A percentile compares a stretch with the other conserved stretches of the same genome.
Conservation (phyloP, 2,113 vertebrate species). For the Spizaetus ornatus region DNA sequence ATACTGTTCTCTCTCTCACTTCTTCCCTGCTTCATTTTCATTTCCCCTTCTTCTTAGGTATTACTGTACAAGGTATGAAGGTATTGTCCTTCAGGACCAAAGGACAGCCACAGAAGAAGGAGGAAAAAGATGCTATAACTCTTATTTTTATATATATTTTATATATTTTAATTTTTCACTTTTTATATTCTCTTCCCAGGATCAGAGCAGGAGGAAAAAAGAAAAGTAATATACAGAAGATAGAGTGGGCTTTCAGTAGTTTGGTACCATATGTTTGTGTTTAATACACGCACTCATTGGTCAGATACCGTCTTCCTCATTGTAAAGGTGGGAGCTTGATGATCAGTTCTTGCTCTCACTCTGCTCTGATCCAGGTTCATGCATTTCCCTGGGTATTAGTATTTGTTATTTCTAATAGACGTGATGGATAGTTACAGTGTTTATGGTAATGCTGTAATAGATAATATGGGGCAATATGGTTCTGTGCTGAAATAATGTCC, state of each 20-base stretch:
- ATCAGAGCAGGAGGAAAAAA: neutral
- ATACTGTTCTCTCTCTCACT: neutral
- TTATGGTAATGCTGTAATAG: neutral
- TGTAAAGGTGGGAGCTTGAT: neutral
- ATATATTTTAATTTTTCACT: neutral
- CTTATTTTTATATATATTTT: neutral
- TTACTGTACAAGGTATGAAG: neutral
- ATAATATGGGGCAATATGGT: neutral
- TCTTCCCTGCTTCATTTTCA: neutral
- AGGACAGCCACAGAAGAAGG: neutral
- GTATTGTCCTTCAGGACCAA: neutral
- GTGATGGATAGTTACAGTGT: neutral
- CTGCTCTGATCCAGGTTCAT: neutral
- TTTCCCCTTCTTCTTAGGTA: neutral
- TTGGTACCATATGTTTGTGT: neutral
- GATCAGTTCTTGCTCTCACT: neutral
- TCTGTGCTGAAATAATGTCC: neutral
- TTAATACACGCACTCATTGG: neutral
- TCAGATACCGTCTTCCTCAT: neutral
- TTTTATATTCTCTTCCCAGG: neutral
- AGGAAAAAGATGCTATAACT: neutral
- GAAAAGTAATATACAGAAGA: neutral
- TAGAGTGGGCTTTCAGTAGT: neutral
- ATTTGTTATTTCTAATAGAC: neutral
- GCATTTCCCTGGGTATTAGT: neutral